Evolutionary conservation across 2,113 vertebrate species (phyloP).

Genomic region (Jaculus jaculus): DNA sequence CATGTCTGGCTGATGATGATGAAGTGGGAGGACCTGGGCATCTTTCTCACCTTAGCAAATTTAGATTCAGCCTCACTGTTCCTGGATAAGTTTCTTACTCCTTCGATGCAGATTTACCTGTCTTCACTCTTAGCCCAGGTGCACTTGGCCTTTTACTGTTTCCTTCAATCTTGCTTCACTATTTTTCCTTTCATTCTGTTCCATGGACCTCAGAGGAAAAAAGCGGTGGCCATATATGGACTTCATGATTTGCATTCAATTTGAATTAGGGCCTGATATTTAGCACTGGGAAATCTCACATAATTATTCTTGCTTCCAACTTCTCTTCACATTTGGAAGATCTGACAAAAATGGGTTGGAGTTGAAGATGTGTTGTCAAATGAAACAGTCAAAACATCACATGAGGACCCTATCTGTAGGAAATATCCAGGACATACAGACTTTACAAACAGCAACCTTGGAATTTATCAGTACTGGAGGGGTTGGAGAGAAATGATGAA

Average conservation of each 20-base stretch:
- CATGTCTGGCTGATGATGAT: neutral
- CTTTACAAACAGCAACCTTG: neutral
- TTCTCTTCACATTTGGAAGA: slow-evolving; percentile 18
- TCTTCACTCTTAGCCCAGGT: neutral
- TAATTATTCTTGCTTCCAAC: neutral
- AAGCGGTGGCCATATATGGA: neutral
- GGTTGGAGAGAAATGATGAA: neutral
- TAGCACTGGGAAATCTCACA: neutral
- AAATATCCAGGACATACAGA: neutral
- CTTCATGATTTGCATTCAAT: neutral
- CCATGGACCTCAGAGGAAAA: too few relatives aligned
- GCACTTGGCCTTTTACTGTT: neutral
- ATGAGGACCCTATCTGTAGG: neutral
- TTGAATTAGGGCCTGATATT: slow-evolving; percentile 7
- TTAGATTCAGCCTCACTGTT: neutral
- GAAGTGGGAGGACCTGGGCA: neutral
- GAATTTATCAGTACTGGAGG: neutral
- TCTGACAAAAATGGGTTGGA: slow-evolving; percentile 8
- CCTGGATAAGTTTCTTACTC: neutral
- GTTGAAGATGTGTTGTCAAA: neutral
- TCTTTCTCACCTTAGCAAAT: neutral
- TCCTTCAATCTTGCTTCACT: neutral
- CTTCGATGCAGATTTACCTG: neutral
- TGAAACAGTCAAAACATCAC: neutral
- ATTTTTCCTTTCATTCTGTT: neutral